A percentile compares a stretch with the other conserved stretches of the same genome.
These are phyloP conservation scores for Dioctria rufipes DNA, from an alignment of 2,888 invertebrate genomes.

Conservation along the genomic window DNA sequence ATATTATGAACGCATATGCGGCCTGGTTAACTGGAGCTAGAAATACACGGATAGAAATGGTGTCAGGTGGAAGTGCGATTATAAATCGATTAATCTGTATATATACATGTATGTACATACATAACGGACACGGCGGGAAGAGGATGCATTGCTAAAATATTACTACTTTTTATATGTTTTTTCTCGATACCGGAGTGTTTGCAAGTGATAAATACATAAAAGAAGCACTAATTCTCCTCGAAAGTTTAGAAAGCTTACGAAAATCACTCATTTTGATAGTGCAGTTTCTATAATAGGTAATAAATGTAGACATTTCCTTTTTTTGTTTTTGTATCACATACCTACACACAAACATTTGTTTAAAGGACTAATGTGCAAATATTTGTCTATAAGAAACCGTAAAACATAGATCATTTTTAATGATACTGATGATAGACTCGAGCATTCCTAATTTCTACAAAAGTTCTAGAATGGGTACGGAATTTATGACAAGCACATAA, in stretches of 20 bases:
- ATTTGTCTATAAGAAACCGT: too few species aligned
- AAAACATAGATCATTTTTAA: too few species aligned
- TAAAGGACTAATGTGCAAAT: too few species aligned
- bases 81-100: constrained; percentile 55
- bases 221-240: background rate
- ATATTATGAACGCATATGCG: constrained; percentile 7
- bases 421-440: too few species aligned
- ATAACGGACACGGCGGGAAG: background rate
- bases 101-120: background rate
- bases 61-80: constrained; percentile 56
- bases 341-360: too few species aligned
- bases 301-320: too few species aligned
- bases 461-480: too few species aligned
- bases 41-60: constrained; percentile 38
- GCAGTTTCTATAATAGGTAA: too few species aligned
- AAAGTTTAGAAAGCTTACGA: background rate
- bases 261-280: too few species aligned
- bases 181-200: background rate
- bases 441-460: too few species aligned
- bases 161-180: constrained; percentile 16
- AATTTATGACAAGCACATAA: too few species aligned
- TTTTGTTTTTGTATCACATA: too few species aligned
- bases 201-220: background rate
- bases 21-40: constrained; percentile 16
- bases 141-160: constrained; percentile 6